These are phyloP conservation scores for Lepeophtheirus salmonis DNA, from an alignment of 1,140 invertebrate genomes.

Conservation along the genomic window DNA sequence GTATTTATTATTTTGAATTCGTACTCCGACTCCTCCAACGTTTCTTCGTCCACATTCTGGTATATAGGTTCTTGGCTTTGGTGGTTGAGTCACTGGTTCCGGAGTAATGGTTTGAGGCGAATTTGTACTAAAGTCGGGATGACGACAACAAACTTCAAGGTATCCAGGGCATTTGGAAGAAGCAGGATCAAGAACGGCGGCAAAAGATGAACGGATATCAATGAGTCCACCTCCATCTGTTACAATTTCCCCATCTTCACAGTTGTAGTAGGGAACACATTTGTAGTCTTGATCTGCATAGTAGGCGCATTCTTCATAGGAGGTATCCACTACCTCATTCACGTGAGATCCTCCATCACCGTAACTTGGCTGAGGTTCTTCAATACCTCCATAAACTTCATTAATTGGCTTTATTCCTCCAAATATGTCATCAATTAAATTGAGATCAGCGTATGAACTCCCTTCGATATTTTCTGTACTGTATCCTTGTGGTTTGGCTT, in stretches of 20 bases:
- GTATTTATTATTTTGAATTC: constrained; percentile 37
- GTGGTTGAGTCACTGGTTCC: constrained; percentile 17
- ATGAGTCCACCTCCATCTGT: constrained; percentile 50
- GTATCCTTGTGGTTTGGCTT: no score
- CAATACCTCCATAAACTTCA: no score
- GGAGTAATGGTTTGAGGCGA: constrained; percentile 20
- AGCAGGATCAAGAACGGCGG: neutral
- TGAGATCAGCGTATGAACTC: no score
- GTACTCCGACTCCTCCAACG: constrained; percentile 43
- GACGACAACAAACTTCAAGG: constrained; percentile 27
- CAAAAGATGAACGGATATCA: constrained; percentile 39
- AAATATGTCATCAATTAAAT: no score
- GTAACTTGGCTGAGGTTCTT: no score
- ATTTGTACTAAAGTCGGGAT: constrained; percentile 21
- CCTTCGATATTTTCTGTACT: no score
- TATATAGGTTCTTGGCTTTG: constrained; percentile 23
- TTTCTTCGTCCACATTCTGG: constrained; percentile 47
- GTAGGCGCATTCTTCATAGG: neutral
- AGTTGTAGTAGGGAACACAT: constrained; percentile 43
- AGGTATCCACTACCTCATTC: neutral
- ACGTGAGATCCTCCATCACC: no score
- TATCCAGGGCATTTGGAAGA: constrained; percentile 23
- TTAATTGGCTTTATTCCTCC: no score
- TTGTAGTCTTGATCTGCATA: constrained; percentile 12
- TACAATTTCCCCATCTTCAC: constrained; percentile 41